A percentile compares a stretch with the other conserved stretches of the same genome.
phyloP scores from a whole-genome alignment of 2,797 vertebrate genomes.

The Galagoides demidoff region DNA sequence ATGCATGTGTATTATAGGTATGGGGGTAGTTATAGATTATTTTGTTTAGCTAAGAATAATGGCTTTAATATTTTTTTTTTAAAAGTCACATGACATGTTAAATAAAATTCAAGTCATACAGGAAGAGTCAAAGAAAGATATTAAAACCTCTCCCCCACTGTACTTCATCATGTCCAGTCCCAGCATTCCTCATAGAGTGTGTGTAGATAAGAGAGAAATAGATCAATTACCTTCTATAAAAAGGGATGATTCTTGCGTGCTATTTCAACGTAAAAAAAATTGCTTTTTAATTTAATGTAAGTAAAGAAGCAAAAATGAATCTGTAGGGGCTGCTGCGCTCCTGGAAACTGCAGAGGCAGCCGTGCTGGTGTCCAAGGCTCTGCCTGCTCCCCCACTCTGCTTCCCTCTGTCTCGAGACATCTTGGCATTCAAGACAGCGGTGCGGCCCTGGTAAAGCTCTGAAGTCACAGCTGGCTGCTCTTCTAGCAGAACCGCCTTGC shows the following conservation, averaged over 20 bases:
- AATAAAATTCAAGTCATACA: neutral
- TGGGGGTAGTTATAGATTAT: neutral
- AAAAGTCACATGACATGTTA: neutral
- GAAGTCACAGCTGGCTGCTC: too few species aligned
- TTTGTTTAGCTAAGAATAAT: neutral
- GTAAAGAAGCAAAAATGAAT: neutral
- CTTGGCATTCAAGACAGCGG: accelerated
- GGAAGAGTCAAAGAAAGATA: neutral
- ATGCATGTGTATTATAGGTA: accelerated
- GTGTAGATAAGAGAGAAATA: neutral
- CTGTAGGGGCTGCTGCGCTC: accelerated
- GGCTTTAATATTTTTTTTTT: neutral
- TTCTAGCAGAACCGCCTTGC: neutral
- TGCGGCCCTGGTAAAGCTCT: accelerated
- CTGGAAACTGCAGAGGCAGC: too few species aligned
- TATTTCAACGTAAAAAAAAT: neutral
- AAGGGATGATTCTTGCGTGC: too few species aligned
- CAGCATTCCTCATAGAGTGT: neutral
- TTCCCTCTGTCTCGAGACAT: neutral
- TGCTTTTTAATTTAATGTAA: neutral
- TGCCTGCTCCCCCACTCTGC: accelerated
- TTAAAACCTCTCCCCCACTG: neutral
- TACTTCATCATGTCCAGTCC: accelerated
- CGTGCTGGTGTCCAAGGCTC: accelerated
- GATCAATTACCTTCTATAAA: neutral